A percentile compares a stretch with the other conserved stretches of the same genome.
These are phyloP conservation scores for Meloidogyne chitwoodi DNA, from an alignment of 1,140 invertebrate species.

Conservation along the genomic window DNA sequence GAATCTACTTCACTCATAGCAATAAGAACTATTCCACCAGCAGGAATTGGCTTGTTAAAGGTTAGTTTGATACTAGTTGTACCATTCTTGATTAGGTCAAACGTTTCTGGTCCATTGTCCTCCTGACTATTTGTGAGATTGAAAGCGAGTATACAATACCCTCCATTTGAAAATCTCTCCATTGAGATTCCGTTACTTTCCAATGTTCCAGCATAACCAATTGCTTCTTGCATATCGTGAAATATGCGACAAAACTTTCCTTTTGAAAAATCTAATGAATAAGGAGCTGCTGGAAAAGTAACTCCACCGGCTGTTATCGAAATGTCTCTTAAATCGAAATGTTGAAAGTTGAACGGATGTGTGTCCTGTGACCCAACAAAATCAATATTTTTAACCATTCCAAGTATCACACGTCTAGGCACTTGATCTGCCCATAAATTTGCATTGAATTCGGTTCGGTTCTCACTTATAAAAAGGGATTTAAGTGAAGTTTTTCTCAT, in stretches of 20 bases:
- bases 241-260: neutral
- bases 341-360: slow-evolving; percentile 5
- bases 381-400: neutral
- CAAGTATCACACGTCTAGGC: neutral
- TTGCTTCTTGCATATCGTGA: slow-evolving; percentile 19
- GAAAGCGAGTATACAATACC: slow-evolving; percentile 7
- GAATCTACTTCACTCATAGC: slow-evolving; percentile 1
- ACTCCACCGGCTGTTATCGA: neutral
- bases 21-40: slow-evolving; percentile 1
- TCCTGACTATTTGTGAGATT: slow-evolving; percentile 8
- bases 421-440: no score
- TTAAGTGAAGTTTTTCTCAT: slow-evolving; percentile 1
- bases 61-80: slow-evolving; percentile 13
- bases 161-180: neutral
- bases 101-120: slow-evolving; percentile 3
- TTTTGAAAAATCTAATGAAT: slow-evolving; percentile 21
- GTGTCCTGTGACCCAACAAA: neutral
- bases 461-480: slow-evolving; percentile 6
- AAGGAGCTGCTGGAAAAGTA: neutral
- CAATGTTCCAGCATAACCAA: slow-evolving; percentile 4
- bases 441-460: slow-evolving; percentile 2
- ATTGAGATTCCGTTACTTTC: slow-evolving; percentile 24
- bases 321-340: slow-evolving; percentile 12
- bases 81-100: slow-evolving; percentile 23
- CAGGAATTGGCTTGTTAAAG: slow-evolving; percentile 10